These are phyloP conservation scores for Hyposoter didymator DNA, from an alignment of 2,888 invertebrate genomes.

Conservation along the genomic window DNA sequence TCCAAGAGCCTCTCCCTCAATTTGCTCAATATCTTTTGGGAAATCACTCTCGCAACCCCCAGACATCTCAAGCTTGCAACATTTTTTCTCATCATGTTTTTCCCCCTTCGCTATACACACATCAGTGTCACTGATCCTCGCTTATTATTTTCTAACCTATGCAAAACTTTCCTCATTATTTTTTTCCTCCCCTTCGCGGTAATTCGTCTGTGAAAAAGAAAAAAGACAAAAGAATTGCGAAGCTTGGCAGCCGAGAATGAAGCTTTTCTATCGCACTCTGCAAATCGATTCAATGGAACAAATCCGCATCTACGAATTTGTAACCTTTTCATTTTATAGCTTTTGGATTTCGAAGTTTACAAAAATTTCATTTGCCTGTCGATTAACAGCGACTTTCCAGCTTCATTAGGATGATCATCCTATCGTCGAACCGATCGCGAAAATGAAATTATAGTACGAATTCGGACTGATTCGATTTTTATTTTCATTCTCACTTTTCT, in stretches of 20 bases:
- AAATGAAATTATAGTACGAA: not conserved
- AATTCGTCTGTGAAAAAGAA: not conserved
- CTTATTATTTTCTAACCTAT: slow-evolving; percentile 37
- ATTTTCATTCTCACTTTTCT: not conserved
- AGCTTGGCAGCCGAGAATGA: not conserved
- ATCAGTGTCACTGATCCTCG: slow-evolving; percentile 13
- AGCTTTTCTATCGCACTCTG: not conserved
- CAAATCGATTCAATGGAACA: not conserved
- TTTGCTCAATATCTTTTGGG: slow-evolving; percentile 49
- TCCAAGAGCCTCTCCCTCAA: slow-evolving; percentile 30
- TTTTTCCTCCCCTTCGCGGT: not conserved
- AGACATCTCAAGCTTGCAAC: slow-evolving; percentile 24
- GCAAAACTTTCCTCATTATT: slow-evolving; percentile 44
- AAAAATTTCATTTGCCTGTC: not conserved
- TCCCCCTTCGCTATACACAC: slow-evolving; percentile 13
- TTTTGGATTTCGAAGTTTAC: not conserved
- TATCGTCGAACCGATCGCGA: not conserved
- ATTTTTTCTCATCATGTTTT: slow-evolving; percentile 31
- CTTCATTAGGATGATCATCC: not conserved
- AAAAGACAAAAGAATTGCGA: not conserved
- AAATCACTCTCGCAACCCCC: slow-evolving; percentile 52
- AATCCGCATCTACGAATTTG: not conserved
- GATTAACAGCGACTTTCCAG: not conserved
- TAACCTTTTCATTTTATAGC: not conserved
- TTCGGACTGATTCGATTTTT: no score